phyloP scores from a whole-genome alignment of 2,888 invertebrate species.

The Ellobium chinense region DNA sequence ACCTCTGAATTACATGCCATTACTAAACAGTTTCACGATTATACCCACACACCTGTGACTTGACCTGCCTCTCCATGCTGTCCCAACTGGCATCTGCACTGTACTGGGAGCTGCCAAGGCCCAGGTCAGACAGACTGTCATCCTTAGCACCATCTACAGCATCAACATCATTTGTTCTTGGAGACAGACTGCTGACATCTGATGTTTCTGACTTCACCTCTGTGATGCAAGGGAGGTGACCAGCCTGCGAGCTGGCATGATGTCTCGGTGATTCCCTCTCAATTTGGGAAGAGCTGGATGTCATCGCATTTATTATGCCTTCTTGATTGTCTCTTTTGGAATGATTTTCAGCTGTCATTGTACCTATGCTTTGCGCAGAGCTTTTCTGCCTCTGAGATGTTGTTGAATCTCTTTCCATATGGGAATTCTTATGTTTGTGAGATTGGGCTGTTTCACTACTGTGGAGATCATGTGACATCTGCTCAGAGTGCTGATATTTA shows the following conservation, averaged over 20 bases:
- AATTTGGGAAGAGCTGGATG: not conserved
- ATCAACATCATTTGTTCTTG: not conserved
- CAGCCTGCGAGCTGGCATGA: not conserved
- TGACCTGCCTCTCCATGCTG: conserved; percentile 39
- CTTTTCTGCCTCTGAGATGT: too few relatives aligned
- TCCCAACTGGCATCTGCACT: conserved; percentile 44
- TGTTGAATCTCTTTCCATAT: too few relatives aligned
- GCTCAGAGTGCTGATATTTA: not conserved
- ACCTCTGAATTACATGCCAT: too few relatives aligned
- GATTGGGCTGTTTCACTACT: not conserved
- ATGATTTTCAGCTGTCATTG: too few relatives aligned
- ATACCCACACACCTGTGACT: conserved; percentile 43
- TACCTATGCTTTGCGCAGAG: too few relatives aligned
- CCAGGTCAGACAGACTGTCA: conserved; percentile 35
- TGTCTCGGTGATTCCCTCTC: not conserved
- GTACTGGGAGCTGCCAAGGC: conserved; percentile 20
- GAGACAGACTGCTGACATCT: not conserved
- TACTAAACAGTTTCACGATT: too few relatives aligned
- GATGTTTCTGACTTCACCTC: not conserved
- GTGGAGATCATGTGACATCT: not conserved
- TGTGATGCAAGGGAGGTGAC: not conserved
- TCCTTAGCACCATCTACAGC: conserved; percentile 10
- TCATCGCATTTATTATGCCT: not conserved
- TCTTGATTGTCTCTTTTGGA: not conserved
- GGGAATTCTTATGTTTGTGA: too few relatives aligned